Base-by-base conservation (phyloP, 2,797 vertebrate species). In the Sebastes variabilis region DNA sequence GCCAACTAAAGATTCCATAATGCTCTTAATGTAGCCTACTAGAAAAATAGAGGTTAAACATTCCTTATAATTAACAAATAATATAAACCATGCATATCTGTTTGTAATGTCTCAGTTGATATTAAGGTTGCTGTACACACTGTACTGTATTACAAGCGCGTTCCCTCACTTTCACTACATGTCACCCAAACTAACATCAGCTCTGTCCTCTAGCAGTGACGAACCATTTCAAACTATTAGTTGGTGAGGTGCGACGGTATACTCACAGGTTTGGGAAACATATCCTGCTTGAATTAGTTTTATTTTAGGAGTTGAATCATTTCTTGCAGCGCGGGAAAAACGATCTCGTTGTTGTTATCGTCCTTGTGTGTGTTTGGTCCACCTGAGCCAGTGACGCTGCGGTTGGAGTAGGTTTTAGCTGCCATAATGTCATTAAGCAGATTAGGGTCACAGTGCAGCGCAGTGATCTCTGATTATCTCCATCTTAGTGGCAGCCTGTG, bases 401-500 rank as follows among this genome's bases (percentile, higher is more conserved):
- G 75, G 69, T 52, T 70, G 36, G 81, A 82, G 56, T 3, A 83
- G 92, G 88, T 88, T 85, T 96, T 93, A 96, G 89, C 74, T 84
- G 88, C 58, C 83, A 49, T 90, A 94, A 93, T 93, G 91, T 93
- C 72, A 94, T 94, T 95, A 95, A 79, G 78, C 81, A 90, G 96
- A 97, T 97, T 97, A 95, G 84, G 92, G 94, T 94, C 94, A 95
- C 68, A 32, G 67, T 72, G 91, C 86, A 92, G 80, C 58, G 79
- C 82, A 52, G 79, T 88, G 88, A 94, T 93, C 88, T 91, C 79
- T 75, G 66, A 74, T 90, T 70, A 92, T 78, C 83, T 80, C 65
- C 87, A 84, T 77, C 58, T 85, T 74, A 86, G 58, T 12, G 62
- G 27, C 62, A 60, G 81, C 68, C 75, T 36, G 12, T 22, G 22